These are phyloP conservation scores for Machaerirhynchus nigripectus DNA, from an alignment of 2,113 vertebrate genomes.

Conservation along the genomic window DNA sequence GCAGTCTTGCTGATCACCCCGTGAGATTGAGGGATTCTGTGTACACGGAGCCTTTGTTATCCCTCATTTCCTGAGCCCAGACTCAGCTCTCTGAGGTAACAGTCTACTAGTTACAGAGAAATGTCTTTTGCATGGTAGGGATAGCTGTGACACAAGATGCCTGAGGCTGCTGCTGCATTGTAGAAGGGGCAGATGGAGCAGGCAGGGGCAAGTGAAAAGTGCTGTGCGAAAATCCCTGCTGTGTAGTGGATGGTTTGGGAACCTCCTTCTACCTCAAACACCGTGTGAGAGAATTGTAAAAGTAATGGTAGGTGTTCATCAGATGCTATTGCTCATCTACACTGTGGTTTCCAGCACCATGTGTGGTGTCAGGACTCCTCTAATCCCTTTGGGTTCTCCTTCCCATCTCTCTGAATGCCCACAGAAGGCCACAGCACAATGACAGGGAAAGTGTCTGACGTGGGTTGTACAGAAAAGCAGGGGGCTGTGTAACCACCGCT, in stretches of 20 bases:
- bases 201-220: neutral
- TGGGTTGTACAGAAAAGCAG: neutral
- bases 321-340: neutral
- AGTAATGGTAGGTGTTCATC: neutral
- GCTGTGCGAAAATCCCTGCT: neutral
- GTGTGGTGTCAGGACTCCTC: neutral
- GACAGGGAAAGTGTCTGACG: neutral
- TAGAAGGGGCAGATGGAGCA: neutral
- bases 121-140: neutral
- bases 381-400: neutral
- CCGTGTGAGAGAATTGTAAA: neutral
- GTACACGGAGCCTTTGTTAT: neutral
- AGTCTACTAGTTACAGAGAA: neutral
- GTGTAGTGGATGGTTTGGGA: neutral
- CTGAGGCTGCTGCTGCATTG: neutral
- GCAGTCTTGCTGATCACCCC: neutral
- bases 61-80: neutral
- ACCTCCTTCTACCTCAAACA: neutral
- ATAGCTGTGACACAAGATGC: neutral
- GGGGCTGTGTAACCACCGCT: neutral
- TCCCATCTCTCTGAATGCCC: neutral
- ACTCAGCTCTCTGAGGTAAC: no score
- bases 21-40: rapidly evolving
- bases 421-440: neutral
- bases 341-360: rapidly evolving